Percentiles rank a stretch among this genome's conserved stretches.
Evolutionary conservation across 2,113 vertebrate species (phyloP).

Genomic region (Hippocampus comes): DNA sequence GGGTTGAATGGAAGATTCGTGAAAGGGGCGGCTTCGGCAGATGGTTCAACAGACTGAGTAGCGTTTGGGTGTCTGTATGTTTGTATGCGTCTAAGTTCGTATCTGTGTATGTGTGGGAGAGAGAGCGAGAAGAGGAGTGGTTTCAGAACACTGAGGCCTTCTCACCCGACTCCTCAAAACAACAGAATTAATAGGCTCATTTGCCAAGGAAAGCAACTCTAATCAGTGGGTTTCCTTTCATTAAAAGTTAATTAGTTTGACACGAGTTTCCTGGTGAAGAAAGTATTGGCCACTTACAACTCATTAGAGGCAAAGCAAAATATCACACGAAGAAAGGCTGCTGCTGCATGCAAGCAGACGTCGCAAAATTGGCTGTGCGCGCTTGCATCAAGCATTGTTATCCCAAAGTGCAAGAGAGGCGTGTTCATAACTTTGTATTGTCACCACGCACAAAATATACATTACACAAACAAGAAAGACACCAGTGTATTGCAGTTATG

Average conservation of each 20-base stretch:
- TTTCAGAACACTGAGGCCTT: slow-evolving; percentile 47
- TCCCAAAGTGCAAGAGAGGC: slow-evolving; percentile 41
- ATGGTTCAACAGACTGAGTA: slow-evolving; percentile 58
- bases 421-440: slow-evolving; percentile 36
- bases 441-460: slow-evolving; percentile 33
- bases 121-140: slow-evolving; percentile 29
- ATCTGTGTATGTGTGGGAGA: slow-evolving; percentile 2
- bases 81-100: slow-evolving; percentile 5
- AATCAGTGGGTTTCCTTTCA: slow-evolving; percentile 85
- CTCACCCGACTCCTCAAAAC: slow-evolving; percentile 61
- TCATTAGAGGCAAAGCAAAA: slow-evolving; percentile 77
- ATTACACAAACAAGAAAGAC: background rate
- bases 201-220: slow-evolving; percentile 80
- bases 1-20: slow-evolving; percentile 5
- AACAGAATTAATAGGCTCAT: slow-evolving; percentile 80
- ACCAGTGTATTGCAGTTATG: too few species aligned
- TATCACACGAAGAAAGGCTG: slow-evolving; percentile 65
- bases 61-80: slow-evolving; percentile 38
- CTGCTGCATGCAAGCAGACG: slow-evolving; percentile 50
- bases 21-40: slow-evolving; percentile 25
- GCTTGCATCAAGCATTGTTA: slow-evolving; percentile 25
- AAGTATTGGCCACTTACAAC: slow-evolving; percentile 80
- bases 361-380: slow-evolving; percentile 9
- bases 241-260: slow-evolving; percentile 84
- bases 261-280: slow-evolving; percentile 80